Conservation (phyloP, 2,888 invertebrate genomes). For the Taphrorychus bicolor region DNA sequence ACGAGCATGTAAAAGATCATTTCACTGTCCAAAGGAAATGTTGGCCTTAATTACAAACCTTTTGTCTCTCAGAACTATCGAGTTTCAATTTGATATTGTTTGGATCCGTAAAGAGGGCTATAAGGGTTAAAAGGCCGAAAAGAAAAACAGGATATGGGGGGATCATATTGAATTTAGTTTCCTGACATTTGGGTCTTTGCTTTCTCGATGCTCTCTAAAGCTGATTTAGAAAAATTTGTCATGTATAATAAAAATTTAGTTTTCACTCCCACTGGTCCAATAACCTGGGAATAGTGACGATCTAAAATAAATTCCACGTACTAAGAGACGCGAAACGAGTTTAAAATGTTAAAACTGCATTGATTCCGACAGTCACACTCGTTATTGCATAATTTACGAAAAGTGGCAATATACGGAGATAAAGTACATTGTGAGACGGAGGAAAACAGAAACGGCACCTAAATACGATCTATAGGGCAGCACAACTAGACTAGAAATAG, state of each 20-base stretch:
- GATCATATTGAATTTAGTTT: constrained; percentile 1
- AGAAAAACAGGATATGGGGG: constrained; percentile 2
- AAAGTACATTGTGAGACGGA: constrained; percentile 30
- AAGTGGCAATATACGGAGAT: constrained; percentile 36
- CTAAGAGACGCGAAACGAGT: constrained; percentile 29
- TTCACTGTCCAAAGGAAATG: constrained; percentile 24
- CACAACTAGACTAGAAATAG: constrained; percentile 37
- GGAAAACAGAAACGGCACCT: constrained; percentile 36
- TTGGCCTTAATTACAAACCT: constrained; percentile 30
- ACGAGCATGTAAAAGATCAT: constrained; percentile 28
- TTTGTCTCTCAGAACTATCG: constrained; percentile 24
- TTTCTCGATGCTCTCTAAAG: neutral
- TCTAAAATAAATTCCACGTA: constrained; percentile 34
- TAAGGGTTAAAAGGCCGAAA: neutral
- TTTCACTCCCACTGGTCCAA: constrained; percentile 4
- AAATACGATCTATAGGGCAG: constrained; percentile 36
- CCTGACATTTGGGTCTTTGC: neutral
- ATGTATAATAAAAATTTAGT: constrained; percentile 8
- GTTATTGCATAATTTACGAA: constrained; percentile 40
- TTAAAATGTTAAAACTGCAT: constrained; percentile 37
- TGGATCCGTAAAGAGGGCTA: constrained; percentile 1
- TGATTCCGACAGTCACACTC: constrained; percentile 38
- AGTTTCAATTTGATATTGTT: constrained; percentile 22
- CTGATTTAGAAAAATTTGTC: constrained; percentile 2
- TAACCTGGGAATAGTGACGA: constrained; percentile 5